Evolutionary conservation across 2,888 invertebrate species (phyloP).

Genomic region (Ditula angustiorana): DNA sequence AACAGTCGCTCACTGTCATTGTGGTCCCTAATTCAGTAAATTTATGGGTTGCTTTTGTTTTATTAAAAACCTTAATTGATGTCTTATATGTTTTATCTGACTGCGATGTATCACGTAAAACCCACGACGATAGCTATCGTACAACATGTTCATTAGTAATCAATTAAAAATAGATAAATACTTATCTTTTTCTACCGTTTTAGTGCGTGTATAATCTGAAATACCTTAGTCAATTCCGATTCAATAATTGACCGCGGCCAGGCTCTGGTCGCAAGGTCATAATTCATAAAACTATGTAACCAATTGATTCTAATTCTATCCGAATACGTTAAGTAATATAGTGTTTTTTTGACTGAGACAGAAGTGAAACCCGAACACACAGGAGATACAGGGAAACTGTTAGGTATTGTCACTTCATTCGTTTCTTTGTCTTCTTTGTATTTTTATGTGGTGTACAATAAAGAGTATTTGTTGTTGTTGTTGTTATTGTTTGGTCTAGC

Average conservation of each 20-base stretch:
- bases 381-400: too few species aligned
- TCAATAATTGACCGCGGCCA: constrained; percentile 32
- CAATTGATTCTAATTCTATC: constrained; percentile 33
- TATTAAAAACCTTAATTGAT: background rate
- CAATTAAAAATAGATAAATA: background rate
- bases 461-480: too few species aligned
- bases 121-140: background rate
- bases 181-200: background rate
- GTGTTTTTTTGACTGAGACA: background rate
- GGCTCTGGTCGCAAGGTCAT: constrained; percentile 35
- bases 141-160: background rate
- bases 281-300: constrained; percentile 31
- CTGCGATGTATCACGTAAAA: background rate
- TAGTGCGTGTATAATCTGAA: constrained; percentile 24
- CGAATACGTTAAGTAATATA: background rate
- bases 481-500: too few species aligned
- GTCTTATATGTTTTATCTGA: background rate
- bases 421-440: too few species aligned
- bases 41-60: background rate
- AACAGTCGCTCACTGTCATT: too few species aligned
- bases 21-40: too few species aligned
- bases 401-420: too few species aligned
- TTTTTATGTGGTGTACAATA: too few species aligned
- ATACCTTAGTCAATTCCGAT: constrained; percentile 18
- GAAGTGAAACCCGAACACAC: too few species aligned